phyloP scores from a whole-genome alignment of 1,140 invertebrate genomes.

The Lordiphosa mommai region DNA sequence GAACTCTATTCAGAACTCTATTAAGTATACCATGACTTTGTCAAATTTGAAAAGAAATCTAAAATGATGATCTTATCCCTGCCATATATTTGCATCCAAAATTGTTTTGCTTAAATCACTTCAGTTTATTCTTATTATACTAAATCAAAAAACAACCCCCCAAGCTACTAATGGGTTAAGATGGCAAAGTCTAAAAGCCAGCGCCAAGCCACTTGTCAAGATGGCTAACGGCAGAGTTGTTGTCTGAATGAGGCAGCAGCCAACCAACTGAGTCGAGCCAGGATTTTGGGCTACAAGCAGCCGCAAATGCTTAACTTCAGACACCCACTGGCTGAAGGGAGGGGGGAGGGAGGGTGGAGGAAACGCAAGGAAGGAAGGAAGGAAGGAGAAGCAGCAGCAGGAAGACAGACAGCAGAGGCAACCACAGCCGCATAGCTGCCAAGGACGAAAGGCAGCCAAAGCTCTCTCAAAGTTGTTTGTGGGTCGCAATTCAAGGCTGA shows the following conservation, averaged over 20 bases:
- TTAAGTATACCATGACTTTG: too few species aligned
- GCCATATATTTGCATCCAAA: background rate
- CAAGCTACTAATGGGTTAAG: constrained; percentile 33
- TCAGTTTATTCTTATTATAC: too few species aligned
- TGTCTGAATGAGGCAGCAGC: constrained; percentile 22
- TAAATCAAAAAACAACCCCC: constrained; percentile 5
- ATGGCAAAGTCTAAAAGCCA: constrained; percentile 24
- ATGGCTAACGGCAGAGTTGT: constrained; percentile 65
- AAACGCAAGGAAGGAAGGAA: background rate
- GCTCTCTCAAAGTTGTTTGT: constrained; percentile 58
- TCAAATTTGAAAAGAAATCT: too few species aligned
- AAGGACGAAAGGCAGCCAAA: constrained; percentile 45
- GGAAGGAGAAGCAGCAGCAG: constrained; percentile 6
- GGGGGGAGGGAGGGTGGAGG: background rate
- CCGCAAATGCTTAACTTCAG: constrained; percentile 76
- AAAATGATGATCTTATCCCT: too few species aligned
- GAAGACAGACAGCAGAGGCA: constrained; percentile 11
- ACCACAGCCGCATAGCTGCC: constrained; percentile 15
- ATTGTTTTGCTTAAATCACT: background rate
- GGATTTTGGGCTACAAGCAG: constrained; percentile 73
- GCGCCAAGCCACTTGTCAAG: constrained; percentile 70
- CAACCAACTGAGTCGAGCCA: constrained; percentile 37
- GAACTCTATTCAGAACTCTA: too few species aligned
- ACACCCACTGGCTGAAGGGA: constrained; percentile 29
- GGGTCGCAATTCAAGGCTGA: constrained; percentile 61